Conservation (phyloP, 2,113 vertebrate genomes). For the Pseudolaguvia tuberculata region DNA sequence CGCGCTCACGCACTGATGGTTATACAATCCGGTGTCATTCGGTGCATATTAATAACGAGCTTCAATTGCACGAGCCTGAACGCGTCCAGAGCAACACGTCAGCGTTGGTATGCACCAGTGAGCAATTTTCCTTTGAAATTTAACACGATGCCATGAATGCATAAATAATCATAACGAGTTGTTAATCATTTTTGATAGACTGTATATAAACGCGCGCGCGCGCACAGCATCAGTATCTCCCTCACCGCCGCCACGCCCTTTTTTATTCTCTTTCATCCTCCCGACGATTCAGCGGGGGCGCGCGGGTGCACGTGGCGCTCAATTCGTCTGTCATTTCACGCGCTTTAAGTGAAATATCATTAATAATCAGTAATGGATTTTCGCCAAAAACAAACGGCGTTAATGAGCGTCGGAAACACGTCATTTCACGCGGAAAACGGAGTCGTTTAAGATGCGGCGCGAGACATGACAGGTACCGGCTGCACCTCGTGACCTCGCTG, state of each 20-base stretch:
- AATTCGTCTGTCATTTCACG: background rate
- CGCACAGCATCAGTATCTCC: background rate
- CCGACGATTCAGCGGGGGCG: background rate
- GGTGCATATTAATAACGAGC: constrained; percentile 1
- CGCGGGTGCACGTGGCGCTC: constrained; percentile 4
- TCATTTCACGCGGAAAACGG: background rate
- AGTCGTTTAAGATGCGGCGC: background rate
- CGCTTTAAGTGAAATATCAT: background rate
- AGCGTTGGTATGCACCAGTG: background rate
- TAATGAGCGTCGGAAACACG: background rate
- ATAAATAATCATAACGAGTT: background rate
- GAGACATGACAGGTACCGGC: constrained; percentile 11
- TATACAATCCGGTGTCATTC: constrained; percentile 10
- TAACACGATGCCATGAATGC: background rate
- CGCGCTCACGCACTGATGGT: background rate
- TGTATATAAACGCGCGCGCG: background rate
- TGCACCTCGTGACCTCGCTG: constrained; percentile 33
- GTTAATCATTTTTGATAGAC: background rate
- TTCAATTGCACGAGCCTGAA: background rate
- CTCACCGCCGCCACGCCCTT: constrained; percentile 13
- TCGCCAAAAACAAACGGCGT: too few species aligned
- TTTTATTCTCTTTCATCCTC: constrained; percentile 8
- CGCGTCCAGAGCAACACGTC: background rate
- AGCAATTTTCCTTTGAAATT: background rate
- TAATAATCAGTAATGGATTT: background rate